These are phyloP conservation scores for Nomada goodeniana DNA, from an alignment of 2,888 invertebrate species.

Conservation along the genomic window DNA sequence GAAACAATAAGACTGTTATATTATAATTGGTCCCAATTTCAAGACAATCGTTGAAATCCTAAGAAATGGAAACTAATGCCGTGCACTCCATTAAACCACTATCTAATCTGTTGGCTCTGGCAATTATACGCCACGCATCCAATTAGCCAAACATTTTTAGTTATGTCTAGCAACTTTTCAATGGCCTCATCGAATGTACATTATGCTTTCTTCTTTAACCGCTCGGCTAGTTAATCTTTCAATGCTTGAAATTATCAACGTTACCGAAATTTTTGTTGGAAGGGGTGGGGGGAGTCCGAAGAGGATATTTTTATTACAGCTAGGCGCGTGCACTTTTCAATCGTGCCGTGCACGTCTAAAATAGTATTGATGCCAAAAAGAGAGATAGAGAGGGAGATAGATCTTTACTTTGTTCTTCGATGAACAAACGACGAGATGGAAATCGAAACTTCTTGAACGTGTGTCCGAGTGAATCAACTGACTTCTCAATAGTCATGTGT, in stretches of 20 bases:
- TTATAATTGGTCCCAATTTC: too few species aligned
- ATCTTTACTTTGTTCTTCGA: too few species aligned
- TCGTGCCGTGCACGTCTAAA: too few species aligned
- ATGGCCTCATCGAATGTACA: background rate
- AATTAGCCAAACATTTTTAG: background rate
- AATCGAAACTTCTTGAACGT: constrained; percentile 2
- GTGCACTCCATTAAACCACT: background rate
- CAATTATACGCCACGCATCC: background rate
- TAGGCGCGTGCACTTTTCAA: too few species aligned
- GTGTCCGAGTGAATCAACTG: background rate
- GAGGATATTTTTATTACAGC: too few species aligned
- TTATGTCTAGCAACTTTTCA: background rate
- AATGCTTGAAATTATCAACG: too few species aligned
- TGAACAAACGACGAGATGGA: background rate
- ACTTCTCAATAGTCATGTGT: constrained; percentile 44
- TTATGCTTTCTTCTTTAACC: background rate
- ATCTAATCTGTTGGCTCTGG: background rate
- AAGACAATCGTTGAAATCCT: background rate
- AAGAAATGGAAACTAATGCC: background rate
- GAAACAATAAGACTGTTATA: too few species aligned
- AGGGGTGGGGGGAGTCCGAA: too few species aligned
- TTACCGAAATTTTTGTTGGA: too few species aligned
- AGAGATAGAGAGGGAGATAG: too few species aligned
- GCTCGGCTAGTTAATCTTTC: too few species aligned
- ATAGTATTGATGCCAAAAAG: too few species aligned